Evolutionary conservation across 2,888 invertebrate genomes (phyloP), one percentile per base, ranked within the genome.

Genomic region (Aspidiotus rigidus): DNA sequence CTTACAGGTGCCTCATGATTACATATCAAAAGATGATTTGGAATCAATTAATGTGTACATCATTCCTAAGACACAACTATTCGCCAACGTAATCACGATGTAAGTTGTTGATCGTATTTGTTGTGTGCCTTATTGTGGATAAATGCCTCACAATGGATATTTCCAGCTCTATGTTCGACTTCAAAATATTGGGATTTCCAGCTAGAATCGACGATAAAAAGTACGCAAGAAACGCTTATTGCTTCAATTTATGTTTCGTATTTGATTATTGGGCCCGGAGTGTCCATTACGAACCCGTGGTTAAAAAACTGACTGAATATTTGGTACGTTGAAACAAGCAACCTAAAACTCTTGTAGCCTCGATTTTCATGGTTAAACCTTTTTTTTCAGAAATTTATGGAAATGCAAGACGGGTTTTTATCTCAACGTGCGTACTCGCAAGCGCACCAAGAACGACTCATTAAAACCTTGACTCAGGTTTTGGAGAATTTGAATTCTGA

Each of bases 241-340:
- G 94, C 72, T 97, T 97, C 80, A 97, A 97, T 80, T 79, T 94
- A 42, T 95, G 95, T 78, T 93, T 97, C 77, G 93, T 96, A 0
- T 95, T 93, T 76, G 91, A 93, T 76, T 88, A 90, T 64, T 86
- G 88, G 81, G 89, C 93, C 0, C 84, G 92, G 70, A 93, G 94
- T 0, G 89, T 91, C 2, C 93, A 93, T 75, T 96, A 95, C 78
- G 96, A 97, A 76, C 88, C 93, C 0, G 90, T 96, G 9, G 92
- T 97, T 0, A 93, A 90, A 76, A 97, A 97, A 78, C 84, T 97
- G 64, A 90, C 94, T 0, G 91, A 93, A 76, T 96, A 94, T 79
- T 81, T 97, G 77, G 87, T 87, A 76, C 82, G 82, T 78, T 67
- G n/a, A 15, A 42, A 39, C 1, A 2, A 28, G 11, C 11, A 5